Conservation (phyloP, 2,888 invertebrate genomes). For the Epirrhoe tristata region DNA sequence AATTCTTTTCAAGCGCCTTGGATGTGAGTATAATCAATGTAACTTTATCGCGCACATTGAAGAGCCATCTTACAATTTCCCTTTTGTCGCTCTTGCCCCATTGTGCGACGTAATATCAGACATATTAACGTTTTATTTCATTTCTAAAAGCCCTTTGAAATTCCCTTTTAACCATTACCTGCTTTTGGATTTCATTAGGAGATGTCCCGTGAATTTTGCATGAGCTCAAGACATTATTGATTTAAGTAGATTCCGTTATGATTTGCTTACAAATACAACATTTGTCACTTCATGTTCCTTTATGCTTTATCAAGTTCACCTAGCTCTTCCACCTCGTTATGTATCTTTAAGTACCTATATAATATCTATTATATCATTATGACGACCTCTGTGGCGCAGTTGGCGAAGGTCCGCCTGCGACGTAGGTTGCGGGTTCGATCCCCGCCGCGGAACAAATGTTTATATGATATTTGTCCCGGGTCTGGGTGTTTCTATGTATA, state of each 20-base stretch:
- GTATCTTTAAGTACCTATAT: no score
- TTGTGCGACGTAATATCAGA: slow-evolving; percentile 72
- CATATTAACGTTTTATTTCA: slow-evolving; percentile 80
- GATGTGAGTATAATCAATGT: slow-evolving; percentile 59
- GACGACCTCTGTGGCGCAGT: no score
- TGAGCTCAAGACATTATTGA: slow-evolving; percentile 33
- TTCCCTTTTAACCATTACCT: slow-evolving; percentile 70
- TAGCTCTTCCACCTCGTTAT: no score
- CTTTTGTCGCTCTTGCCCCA: slow-evolving; percentile 69
- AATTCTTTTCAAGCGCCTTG: slow-evolving; percentile 26
- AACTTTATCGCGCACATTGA: slow-evolving; percentile 68
- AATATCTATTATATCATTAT: no score
- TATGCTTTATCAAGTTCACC: no score
- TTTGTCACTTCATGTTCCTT: no score
- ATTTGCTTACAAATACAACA: not conserved
- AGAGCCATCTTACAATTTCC: slow-evolving; percentile 70
- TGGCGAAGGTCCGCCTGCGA: no score
- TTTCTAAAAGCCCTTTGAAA: slow-evolving; percentile 68
- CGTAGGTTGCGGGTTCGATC: no score
- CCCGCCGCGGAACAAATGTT: no score
- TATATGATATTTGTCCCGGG: no score
- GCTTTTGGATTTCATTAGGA: slow-evolving; percentile 62
- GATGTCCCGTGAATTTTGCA: slow-evolving; percentile 51
- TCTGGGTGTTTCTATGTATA: no score
- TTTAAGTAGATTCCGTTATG: not conserved